phyloP scores from a whole-genome alignment of 1,140 invertebrate species.

The Sycophaga agraensis region DNA sequence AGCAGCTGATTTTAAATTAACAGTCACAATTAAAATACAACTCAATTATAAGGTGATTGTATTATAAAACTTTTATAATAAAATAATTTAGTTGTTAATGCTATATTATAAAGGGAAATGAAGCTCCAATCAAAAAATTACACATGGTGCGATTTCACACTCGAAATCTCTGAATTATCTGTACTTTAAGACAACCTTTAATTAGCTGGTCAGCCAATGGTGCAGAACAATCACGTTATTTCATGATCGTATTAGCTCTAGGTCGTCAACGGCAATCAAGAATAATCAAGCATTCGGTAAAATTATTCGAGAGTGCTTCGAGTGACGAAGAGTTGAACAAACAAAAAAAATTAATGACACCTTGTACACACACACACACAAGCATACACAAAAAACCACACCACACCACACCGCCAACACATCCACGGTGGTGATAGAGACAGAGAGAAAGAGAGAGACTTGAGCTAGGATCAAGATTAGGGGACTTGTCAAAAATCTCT shows the following conservation, averaged over 20 bases:
- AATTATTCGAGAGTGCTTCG: too few species aligned
- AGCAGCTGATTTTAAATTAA: too few species aligned
- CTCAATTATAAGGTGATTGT: too few species aligned
- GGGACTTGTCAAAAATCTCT: constrained; percentile 32
- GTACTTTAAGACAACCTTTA: neutral
- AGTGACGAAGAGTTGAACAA: neutral
- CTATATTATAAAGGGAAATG: too few species aligned
- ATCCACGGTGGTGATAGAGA: constrained; percentile 54
- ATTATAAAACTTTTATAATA: neutral
- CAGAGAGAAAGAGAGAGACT: constrained; percentile 10
- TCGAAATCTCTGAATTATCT: too few species aligned
- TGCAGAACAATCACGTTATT: constrained; percentile 40
- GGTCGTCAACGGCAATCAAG: neutral
- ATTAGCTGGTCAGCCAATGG: neutral
- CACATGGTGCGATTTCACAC: too few species aligned
- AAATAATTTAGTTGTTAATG: too few species aligned
- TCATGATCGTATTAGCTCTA: constrained; percentile 37
- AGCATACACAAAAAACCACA: constrained; percentile 43
- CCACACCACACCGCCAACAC: constrained; percentile 61
- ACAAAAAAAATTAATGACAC: constrained; percentile 23
- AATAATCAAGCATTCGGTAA: too few species aligned
- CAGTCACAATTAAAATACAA: too few species aligned
- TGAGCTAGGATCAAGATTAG: constrained; percentile 52
- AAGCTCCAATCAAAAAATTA: too few species aligned
- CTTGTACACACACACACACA: constrained; percentile 38